Evolutionary conservation across 2,888 invertebrate species (phyloP).

Genomic region (Anaspis maculata): DNA sequence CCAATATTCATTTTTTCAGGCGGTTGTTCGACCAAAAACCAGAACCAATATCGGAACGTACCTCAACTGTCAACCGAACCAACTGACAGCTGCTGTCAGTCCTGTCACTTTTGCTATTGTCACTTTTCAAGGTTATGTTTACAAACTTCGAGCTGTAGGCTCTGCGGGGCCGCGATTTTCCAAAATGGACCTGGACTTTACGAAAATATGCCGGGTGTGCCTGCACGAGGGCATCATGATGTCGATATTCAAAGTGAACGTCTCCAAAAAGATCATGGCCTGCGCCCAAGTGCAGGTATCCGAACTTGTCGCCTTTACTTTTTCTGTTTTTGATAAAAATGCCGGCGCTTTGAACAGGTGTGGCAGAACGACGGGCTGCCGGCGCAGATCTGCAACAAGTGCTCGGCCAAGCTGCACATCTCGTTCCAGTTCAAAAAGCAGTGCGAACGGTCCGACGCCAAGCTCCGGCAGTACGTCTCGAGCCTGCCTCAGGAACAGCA

Average conservation of each 20-base stretch:
- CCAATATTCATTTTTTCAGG: no score
- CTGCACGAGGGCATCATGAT: constrained; percentile 39
- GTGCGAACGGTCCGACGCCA: constrained; percentile 43
- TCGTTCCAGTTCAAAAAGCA: constrained; percentile 44
- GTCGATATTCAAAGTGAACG: constrained; percentile 43
- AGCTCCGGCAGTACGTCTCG: constrained; percentile 35
- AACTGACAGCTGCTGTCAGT: no score
- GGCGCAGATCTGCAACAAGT: constrained; percentile 42
- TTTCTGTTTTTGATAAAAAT: no score
- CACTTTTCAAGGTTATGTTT: constrained; percentile 6
- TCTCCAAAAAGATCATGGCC: constrained; percentile 43
- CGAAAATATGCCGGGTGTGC: constrained; percentile 42
- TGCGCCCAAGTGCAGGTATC: constrained; percentile 43
- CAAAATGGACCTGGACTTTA: constrained; percentile 34
- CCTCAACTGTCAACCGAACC: no score
- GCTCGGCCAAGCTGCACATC: constrained; percentile 42
- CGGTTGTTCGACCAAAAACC: no score
- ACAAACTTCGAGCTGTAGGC: constrained; percentile 3
- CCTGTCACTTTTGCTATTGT: no score
- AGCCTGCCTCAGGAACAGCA: constrained; percentile 19
- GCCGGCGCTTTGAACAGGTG: no score
- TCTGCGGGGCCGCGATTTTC: not conserved
- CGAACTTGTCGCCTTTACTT: no score
- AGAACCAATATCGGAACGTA: no score
- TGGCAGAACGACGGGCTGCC: constrained; percentile 45